Evolutionary conservation across 1,140 invertebrate genomes (phyloP).

Genomic region (Zaprionus capensis): DNA sequence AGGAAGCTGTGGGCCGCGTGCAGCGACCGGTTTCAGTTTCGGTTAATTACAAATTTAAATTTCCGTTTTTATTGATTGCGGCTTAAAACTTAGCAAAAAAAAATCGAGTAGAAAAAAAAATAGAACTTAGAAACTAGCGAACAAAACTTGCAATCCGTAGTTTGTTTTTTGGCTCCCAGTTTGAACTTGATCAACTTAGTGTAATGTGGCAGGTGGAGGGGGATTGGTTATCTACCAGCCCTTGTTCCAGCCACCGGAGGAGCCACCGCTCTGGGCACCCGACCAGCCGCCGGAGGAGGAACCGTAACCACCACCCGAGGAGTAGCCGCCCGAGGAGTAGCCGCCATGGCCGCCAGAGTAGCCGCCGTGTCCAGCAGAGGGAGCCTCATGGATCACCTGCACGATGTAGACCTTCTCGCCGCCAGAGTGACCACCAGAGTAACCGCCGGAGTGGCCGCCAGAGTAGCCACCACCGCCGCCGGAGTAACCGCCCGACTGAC

Average conservation of each 20-base stretch:
- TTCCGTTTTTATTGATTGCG: slow-evolving; percentile 51
- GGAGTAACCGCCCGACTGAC: slow-evolving; percentile 30
- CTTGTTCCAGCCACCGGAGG: slow-evolving; percentile 66
- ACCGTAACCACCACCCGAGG: slow-evolving; percentile 46
- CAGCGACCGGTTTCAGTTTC: slow-evolving; percentile 32
- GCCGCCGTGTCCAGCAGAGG: slow-evolving; percentile 39
- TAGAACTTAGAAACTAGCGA: slow-evolving; percentile 41
- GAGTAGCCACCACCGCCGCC: slow-evolving; percentile 44
- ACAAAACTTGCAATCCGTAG: slow-evolving; percentile 32
- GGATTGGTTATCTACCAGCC: slow-evolving; percentile 55
- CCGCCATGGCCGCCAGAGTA: slow-evolving; percentile 25
- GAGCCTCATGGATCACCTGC: slow-evolving; percentile 53
- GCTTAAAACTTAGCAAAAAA: slow-evolving; percentile 55
- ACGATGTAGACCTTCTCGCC: slow-evolving; percentile 66
- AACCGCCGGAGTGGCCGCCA: slow-evolving; percentile 32
- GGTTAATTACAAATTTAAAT: slow-evolving; percentile 57
- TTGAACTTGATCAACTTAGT: slow-evolving; percentile 37
- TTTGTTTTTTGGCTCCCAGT: slow-evolving; percentile 61
- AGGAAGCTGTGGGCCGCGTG: slow-evolving; percentile 15
- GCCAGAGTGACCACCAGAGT: slow-evolving; percentile 45
- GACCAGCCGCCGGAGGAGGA: slow-evolving; percentile 46
- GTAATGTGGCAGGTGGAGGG: neutral
- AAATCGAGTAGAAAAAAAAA: slow-evolving; percentile 27
- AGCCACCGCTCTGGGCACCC: slow-evolving; percentile 24
- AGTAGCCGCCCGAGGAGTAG: slow-evolving; percentile 35